Conservation (phyloP, 2,113 vertebrate species). For the Telmatochromis brachygnathus region DNA sequence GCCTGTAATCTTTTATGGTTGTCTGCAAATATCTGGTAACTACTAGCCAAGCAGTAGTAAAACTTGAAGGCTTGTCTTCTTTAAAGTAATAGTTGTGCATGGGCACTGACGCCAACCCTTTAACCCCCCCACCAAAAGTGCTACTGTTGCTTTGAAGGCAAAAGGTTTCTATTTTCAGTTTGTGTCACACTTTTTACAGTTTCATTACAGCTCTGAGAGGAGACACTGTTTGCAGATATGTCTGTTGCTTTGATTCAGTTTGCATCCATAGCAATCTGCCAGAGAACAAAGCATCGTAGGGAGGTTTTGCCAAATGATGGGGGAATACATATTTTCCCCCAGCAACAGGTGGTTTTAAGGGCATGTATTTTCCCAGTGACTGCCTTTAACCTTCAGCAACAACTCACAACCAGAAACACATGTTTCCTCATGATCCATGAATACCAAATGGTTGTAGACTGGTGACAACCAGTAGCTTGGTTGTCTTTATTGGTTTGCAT, state of each 20-base stretch:
- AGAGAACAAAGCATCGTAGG: not conserved
- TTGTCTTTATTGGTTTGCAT: not conserved
- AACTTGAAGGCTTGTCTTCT: not conserved
- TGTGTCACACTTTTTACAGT: not conserved
- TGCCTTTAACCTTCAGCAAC: not conserved
- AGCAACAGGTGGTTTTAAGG: not conserved
- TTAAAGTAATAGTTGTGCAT: not conserved
- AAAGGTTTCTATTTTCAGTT: not conserved
- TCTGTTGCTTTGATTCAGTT: not conserved
- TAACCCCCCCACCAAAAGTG: not conserved
- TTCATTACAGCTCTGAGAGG: not conserved
- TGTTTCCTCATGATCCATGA: not conserved
- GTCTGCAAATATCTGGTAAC: not conserved
- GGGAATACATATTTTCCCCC: not conserved
- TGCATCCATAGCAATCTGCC: not conserved
- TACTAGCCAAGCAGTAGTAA: not conserved
- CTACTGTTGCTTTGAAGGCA: not conserved
- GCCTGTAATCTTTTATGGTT: not conserved
- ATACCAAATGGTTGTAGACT: not conserved
- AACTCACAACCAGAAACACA: rapidly evolving
- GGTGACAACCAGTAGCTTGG: not conserved
- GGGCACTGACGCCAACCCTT: not conserved
- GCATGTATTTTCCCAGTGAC: not conserved
- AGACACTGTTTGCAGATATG: not conserved
- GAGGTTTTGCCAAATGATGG: not conserved